phyloP scores from a whole-genome alignment of 2,888 invertebrate genomes.

The Scaeva pyrastri region DNA sequence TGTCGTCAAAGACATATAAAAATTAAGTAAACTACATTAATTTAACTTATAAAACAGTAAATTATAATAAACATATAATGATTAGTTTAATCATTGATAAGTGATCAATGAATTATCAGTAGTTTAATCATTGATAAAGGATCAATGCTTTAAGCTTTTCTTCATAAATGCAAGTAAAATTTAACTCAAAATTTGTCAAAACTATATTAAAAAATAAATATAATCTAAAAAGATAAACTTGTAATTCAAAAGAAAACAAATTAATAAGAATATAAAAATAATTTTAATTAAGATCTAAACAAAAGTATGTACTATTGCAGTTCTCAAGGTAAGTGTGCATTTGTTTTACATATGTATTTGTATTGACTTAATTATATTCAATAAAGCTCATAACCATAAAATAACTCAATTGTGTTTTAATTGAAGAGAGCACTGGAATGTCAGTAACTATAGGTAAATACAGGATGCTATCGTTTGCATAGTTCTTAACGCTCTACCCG shows the following conservation, averaged over 20 bases:
- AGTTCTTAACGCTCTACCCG: too few relatives aligned
- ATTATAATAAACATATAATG: background rate
- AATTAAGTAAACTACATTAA: background rate
- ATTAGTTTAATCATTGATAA: background rate
- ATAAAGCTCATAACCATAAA: background rate
- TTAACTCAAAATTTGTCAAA: background rate
- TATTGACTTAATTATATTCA: background rate
- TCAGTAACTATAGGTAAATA: too few relatives aligned
- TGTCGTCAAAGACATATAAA: background rate
- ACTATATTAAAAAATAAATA: background rate
- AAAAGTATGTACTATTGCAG: background rate
- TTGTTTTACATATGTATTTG: background rate
- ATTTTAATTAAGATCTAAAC: slow-evolving; percentile 8
- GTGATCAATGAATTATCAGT: too few relatives aligned
- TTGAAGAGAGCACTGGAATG: too few relatives aligned
- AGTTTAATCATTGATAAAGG: too few relatives aligned
- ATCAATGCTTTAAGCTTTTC: background rate
- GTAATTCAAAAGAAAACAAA: background rate
- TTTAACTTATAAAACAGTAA: background rate
- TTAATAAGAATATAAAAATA: background rate
- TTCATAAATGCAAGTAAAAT: background rate
- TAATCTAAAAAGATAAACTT: background rate
- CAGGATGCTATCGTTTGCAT: too few relatives aligned
- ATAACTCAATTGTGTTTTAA: too few relatives aligned
- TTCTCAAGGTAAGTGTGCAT: background rate